phyloP scores from a whole-genome alignment of 2,113 vertebrate species.

The Micromys minutus region DNA sequence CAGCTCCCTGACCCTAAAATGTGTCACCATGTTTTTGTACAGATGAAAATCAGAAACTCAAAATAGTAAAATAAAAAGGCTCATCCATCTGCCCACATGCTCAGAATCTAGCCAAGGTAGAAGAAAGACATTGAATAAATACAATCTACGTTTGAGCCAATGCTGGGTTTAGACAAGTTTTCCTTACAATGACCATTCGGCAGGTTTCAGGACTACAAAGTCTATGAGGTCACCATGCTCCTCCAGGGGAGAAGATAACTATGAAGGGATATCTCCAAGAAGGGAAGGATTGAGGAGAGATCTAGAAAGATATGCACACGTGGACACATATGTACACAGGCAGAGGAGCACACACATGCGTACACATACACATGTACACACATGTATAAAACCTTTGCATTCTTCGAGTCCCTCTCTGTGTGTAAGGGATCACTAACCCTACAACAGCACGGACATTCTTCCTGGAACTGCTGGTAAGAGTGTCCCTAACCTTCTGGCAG shows the following conservation, averaged over 20 bases:
- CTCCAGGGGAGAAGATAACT: background rate
- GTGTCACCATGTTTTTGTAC: background rate
- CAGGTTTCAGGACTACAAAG: background rate
- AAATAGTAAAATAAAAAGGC: background rate
- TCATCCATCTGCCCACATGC: background rate
- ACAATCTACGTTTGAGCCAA: background rate
- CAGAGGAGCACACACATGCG: rapidly evolving
- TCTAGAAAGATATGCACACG: rapidly evolving
- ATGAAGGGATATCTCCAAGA: too few relatives aligned
- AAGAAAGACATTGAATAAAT: rapidly evolving
- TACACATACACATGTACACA: background rate
- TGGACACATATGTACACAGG: background rate
- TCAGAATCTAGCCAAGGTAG: background rate
- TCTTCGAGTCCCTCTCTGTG: background rate
- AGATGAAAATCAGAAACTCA: background rate
- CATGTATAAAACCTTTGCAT: background rate
- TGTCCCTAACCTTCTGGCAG: background rate
- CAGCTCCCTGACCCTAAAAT: too few relatives aligned
- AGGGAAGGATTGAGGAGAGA: too few relatives aligned
- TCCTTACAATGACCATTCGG: background rate
- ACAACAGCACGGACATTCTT: too few relatives aligned
- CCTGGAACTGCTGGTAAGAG: background rate
- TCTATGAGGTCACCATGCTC: background rate
- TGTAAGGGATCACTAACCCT: background rate
- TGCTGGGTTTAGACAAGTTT: background rate